phyloP scores from a whole-genome alignment of 2,113 vertebrate species.

The Campylorhamphus procurvoides region DNA sequence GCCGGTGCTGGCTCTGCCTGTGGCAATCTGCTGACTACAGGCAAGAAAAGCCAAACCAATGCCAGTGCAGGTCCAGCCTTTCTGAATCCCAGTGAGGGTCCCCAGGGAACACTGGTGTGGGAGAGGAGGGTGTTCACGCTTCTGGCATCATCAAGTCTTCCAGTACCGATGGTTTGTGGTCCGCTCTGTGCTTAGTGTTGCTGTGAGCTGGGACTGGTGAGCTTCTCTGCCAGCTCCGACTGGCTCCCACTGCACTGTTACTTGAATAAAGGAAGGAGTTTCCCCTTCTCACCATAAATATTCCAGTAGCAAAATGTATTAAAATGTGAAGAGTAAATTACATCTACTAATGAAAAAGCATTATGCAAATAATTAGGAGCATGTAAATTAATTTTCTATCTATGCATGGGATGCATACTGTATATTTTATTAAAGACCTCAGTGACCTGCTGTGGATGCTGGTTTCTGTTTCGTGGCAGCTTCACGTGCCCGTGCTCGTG shows the following conservation, averaged over 20 bases:
- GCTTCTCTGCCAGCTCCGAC: neutral
- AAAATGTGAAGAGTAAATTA: conserved; percentile 48
- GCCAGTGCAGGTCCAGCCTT: neutral
- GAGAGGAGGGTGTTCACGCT: neutral
- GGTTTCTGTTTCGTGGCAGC: neutral
- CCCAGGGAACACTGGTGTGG: neutral
- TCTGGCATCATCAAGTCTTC: conserved; percentile 50
- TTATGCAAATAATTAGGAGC: conserved; percentile 68
- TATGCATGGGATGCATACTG: conserved; percentile 71
- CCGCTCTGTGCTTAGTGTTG: neutral
- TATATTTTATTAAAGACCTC: conserved; percentile 73
- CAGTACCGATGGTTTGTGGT: neutral
- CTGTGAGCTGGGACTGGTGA: neutral
- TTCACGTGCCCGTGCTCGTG: rapidly evolving
- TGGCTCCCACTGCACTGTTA: conserved; percentile 43
- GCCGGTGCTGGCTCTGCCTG: neutral
- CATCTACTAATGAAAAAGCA: conserved; percentile 40
- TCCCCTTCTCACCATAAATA: conserved; percentile 45
- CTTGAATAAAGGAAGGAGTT: conserved; percentile 61
- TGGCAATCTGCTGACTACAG: rapidly evolving
- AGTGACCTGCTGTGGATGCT: neutral
- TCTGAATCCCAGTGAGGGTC: neutral
- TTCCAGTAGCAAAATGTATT: conserved; percentile 64
- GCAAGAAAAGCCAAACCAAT: neutral
- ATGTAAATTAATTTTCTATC: conserved; percentile 73